These are phyloP conservation scores for Cyclina sinensis DNA, from an alignment of 1,140 invertebrate species.

Conservation along the genomic window DNA sequence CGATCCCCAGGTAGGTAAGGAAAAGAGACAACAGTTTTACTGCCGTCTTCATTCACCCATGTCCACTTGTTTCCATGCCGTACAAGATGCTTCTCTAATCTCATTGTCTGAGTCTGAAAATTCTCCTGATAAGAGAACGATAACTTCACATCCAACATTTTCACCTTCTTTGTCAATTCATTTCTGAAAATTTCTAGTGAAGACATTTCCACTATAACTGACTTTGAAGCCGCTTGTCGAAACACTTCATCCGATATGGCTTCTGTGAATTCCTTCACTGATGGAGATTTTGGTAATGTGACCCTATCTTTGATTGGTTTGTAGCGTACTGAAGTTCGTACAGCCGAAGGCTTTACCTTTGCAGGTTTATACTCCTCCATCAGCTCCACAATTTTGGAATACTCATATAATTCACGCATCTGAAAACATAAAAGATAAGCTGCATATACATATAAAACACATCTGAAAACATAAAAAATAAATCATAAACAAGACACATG, in stretches of 20 bases:
- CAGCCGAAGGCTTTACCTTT: slow-evolving; percentile 23
- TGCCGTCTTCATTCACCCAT: slow-evolving; percentile 68
- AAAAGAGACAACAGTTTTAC: slow-evolving; percentile 68
- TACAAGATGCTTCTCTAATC: slow-evolving; percentile 72
- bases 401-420: slow-evolving; percentile 62
- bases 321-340: slow-evolving; percentile 39
- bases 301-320: slow-evolving; percentile 62
- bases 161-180: slow-evolving; percentile 73
- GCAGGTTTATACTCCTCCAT: slow-evolving; percentile 66
- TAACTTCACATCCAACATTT: slow-evolving; percentile 75
- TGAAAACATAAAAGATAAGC: too few species aligned
- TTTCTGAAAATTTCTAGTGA: slow-evolving; percentile 74
- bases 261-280: slow-evolving; percentile 35
- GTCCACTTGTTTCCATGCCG: slow-evolving; percentile 77
- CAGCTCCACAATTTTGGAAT: slow-evolving; percentile 59
- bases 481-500: too few species aligned
- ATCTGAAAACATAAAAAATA: too few species aligned
- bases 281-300: slow-evolving; percentile 54
- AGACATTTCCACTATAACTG: slow-evolving; percentile 69
- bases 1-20: slow-evolving; percentile 74
- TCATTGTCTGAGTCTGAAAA: slow-evolving; percentile 70
- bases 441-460: too few species aligned
- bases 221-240: slow-evolving; percentile 69
- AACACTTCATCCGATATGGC: slow-evolving; percentile 55
- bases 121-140: slow-evolving; percentile 76